Conservation (phyloP, 2,888 invertebrate genomes). For the Drosophila peninsularis region DNA sequence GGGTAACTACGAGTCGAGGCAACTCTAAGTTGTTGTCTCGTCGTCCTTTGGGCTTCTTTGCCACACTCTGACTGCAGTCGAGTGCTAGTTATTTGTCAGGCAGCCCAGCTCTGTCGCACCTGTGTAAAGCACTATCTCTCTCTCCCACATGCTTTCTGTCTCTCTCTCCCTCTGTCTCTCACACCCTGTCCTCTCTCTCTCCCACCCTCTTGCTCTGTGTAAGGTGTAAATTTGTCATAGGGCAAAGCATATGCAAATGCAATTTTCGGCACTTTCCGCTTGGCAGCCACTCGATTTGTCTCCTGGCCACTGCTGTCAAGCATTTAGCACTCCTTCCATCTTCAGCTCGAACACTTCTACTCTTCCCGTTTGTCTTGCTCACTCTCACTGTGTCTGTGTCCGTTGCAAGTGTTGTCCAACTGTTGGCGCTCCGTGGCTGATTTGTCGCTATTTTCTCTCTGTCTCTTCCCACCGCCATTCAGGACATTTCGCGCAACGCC, state of each 20-base stretch:
- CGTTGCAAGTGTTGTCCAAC: conserved; percentile 19
- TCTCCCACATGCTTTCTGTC: too few species aligned
- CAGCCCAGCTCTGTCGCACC: conserved; percentile 23
- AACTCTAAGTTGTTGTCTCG: not conserved
- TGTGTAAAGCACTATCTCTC: conserved; percentile 5
- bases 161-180: not conserved
- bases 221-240: conserved; percentile 60
- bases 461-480: conserved; percentile 38
- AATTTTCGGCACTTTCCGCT: conserved; percentile 77
- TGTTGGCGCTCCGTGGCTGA: conserved; percentile 18
- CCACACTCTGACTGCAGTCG: conserved; percentile 16
- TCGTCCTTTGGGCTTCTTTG: conserved; percentile 9
- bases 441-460: conserved; percentile 13
- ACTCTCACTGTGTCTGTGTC: not conserved
- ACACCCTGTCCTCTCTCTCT: not conserved
- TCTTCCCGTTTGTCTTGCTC: not conserved
- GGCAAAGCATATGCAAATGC: conserved; percentile 72
- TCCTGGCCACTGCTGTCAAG: conserved; percentile 24
- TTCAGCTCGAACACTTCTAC: conserved; percentile 9
- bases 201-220: conserved; percentile 1
- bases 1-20: not conserved
- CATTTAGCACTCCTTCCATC: conserved; percentile 9
- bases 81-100: conserved; percentile 53
- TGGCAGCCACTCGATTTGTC: conserved; percentile 67
- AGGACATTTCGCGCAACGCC: conserved; percentile 90